phyloP scores from a whole-genome alignment of 1,140 invertebrate species.

The Halotydeus destructor region DNA sequence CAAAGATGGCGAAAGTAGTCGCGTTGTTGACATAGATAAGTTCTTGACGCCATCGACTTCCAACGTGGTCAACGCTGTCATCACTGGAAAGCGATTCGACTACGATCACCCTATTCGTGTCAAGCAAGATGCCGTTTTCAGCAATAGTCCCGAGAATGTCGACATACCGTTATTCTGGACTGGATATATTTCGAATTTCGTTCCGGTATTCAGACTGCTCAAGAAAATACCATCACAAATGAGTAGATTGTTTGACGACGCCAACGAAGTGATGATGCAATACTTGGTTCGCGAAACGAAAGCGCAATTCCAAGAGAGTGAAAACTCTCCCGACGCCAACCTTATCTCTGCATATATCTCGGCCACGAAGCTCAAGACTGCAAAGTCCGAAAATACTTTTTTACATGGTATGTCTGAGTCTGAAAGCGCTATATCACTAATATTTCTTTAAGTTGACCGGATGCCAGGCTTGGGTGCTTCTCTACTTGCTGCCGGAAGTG shows the following conservation, averaged over 20 bases:
- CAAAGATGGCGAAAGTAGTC: too few relatives aligned
- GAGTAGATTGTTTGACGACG: slow-evolving; percentile 18
- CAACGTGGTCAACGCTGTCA: slow-evolving; percentile 67
- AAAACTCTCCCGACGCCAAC: slow-evolving; percentile 17
- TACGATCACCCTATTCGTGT: slow-evolving; percentile 36
- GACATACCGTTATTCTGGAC: slow-evolving; percentile 19
- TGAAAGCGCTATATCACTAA: neutral
- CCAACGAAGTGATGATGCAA: slow-evolving; percentile 1
- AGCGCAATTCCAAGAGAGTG: neutral
- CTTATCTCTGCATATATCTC: slow-evolving; percentile 13
- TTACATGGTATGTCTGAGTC: neutral
- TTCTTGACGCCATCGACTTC: slow-evolving; percentile 15
- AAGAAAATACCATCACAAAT: slow-evolving; percentile 49
- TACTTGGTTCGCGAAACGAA: neutral
- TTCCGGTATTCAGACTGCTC: too few relatives aligned
- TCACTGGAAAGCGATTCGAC: slow-evolving; percentile 44
- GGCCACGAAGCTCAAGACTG: too few relatives aligned
- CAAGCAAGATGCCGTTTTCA: slow-evolving; percentile 42
- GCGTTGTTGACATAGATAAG: too few relatives aligned
- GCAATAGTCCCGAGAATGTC: too few relatives aligned
- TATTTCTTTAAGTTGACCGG: slow-evolving; percentile 7
- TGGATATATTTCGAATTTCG: too few relatives aligned
- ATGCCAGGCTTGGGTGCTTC: slow-evolving; percentile 16
- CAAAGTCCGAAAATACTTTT: neutral
- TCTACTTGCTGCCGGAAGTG: slow-evolving; percentile 21